These are phyloP conservation scores for Vireo altiloquus DNA, from an alignment of 2,113 vertebrate species.

Conservation along the genomic window DNA sequence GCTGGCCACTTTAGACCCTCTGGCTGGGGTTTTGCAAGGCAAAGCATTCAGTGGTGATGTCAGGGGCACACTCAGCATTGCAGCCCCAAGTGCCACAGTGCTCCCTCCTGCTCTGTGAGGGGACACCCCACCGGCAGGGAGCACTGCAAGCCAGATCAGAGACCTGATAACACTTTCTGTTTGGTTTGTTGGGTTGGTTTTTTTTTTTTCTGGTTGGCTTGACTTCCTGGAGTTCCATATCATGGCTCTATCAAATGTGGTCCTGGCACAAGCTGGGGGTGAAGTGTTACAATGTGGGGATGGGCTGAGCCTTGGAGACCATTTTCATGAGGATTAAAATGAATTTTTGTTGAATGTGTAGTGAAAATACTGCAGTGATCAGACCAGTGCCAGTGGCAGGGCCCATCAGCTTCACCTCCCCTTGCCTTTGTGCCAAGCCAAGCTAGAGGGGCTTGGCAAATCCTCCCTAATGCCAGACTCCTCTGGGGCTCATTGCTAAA, in stretches of 20 bases:
- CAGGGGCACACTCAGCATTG: background rate
- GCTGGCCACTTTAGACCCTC: background rate
- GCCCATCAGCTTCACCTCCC: background rate
- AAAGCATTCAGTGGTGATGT: rapidly evolving
- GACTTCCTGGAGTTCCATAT: background rate
- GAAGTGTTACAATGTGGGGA: background rate
- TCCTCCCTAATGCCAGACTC: background rate
- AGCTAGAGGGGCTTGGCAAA: background rate
- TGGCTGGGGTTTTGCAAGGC: background rate
- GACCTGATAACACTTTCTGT: background rate
- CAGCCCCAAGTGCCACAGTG: background rate
- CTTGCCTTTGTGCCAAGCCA: background rate
- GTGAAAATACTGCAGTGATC: background rate
- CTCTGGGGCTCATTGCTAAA: background rate
- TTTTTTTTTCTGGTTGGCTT: background rate
- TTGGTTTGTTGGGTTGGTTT: too few relatives aligned
- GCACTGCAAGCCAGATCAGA: rapidly evolving
- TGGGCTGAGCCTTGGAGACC: background rate
- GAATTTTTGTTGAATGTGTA: background rate
- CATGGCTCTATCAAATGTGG: rapidly evolving
- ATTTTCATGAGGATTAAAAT: background rate
- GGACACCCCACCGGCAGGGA: rapidly evolving
- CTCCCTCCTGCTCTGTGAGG: background rate
- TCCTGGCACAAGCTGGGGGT: background rate
- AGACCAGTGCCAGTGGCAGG: background rate